These are phyloP conservation scores for Lamprologus sp. DNA, from an alignment of 2,113 vertebrate genomes.

Conservation along the genomic window DNA sequence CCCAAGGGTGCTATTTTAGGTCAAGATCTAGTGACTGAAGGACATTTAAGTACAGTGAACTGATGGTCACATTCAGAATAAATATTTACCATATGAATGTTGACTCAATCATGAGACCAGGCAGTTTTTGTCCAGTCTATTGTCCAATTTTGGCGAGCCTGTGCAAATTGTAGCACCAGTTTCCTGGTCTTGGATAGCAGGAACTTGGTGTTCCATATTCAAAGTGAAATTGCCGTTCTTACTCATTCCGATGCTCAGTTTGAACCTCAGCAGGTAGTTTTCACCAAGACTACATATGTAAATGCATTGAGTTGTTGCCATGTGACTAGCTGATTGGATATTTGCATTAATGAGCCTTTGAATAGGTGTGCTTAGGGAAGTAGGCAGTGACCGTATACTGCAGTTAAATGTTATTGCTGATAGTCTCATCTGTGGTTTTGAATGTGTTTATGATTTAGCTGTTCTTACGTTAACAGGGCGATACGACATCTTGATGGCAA, in stretches of 20 bases:
- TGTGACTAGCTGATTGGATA: not conserved
- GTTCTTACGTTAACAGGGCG: constrained; percentile 62
- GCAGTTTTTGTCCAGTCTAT: not conserved
- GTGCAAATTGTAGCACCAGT: not conserved
- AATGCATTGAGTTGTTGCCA: not conserved
- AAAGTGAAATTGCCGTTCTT: not conserved
- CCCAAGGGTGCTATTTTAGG: not conserved
- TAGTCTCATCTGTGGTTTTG: not conserved
- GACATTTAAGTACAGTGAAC: not conserved
- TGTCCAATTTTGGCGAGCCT: not conserved
- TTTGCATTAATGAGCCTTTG: not conserved
- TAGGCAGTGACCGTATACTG: not conserved
- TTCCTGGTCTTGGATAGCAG: not conserved
- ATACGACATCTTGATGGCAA: constrained; percentile 86
- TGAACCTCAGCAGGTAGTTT: not conserved
- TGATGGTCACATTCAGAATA: not conserved
- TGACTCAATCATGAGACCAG: not conserved
- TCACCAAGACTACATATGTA: not conserved
- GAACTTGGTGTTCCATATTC: not conserved
- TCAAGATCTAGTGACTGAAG: not conserved
- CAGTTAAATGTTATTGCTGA: not conserved
- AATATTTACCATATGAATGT: not conserved
- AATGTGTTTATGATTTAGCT: not conserved
- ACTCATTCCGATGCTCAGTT: not conserved
- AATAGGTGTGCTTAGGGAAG: not conserved